Conservation (phyloP, 2,888 invertebrate genomes). For the Ornithoptera alexandrae region DNA sequence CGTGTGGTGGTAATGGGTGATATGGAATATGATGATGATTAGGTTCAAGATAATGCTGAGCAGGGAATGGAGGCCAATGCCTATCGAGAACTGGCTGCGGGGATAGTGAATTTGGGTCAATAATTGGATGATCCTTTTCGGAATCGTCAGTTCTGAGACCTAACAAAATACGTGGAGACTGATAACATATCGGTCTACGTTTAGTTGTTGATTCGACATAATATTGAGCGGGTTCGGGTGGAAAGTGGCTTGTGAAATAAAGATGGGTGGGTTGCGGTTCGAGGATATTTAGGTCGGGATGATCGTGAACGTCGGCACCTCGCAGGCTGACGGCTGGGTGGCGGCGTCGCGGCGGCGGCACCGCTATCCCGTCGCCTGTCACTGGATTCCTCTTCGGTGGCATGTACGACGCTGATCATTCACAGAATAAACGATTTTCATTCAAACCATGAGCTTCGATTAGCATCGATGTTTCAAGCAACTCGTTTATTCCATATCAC, state of each 20-base stretch:
- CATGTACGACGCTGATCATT: constrained; percentile 72
- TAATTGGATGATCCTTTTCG: constrained; percentile 53
- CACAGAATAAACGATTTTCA: constrained; percentile 74
- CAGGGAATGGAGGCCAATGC: constrained; percentile 73
- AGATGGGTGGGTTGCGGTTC: constrained; percentile 68
- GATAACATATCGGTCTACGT: constrained; percentile 48
- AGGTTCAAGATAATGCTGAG: constrained; percentile 69
- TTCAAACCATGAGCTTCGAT: constrained; percentile 45
- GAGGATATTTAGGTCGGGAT: constrained; percentile 37
- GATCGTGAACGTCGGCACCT: constrained; percentile 68
- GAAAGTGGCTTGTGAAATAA: constrained; percentile 66
- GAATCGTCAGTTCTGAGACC: constrained; percentile 68
- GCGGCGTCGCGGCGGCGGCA: constrained; percentile 75
- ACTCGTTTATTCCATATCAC: neutral
- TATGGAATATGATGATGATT: constrained; percentile 56
- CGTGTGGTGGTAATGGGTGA: constrained; percentile 65
- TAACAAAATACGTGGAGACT: constrained; percentile 66
- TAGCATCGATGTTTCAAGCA: constrained; percentile 33
- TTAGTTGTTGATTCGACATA: constrained; percentile 66
- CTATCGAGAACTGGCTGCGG: constrained; percentile 64
- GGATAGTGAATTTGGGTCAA: constrained; percentile 63
- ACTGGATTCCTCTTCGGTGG: constrained; percentile 82
- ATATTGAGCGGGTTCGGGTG: constrained; percentile 67
- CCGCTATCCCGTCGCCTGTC: constrained; percentile 81
- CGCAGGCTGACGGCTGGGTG: constrained; percentile 72